Percentiles rank a stretch among this genome's conserved stretches.
Conservation (phyloP, 2,113 vertebrate species). For the Takifugu flavidus region DNA sequence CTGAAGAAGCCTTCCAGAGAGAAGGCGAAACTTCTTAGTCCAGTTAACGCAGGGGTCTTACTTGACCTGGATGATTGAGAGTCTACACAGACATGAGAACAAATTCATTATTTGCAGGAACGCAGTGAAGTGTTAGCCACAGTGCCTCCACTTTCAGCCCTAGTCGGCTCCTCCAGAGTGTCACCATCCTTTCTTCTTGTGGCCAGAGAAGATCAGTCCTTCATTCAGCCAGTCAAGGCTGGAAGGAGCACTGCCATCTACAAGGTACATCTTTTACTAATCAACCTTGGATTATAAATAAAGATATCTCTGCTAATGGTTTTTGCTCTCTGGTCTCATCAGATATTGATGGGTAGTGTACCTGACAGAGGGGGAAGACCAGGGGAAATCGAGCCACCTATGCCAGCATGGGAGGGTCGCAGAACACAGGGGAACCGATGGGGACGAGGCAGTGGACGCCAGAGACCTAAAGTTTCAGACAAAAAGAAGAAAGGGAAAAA, state of each 20-base stretch:
- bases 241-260: constrained; percentile 73
- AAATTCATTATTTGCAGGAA: constrained; percentile 49
- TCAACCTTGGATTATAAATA: neutral
- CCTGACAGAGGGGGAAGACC: constrained; percentile 87
- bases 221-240: constrained; percentile 66
- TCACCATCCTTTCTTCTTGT: constrained; percentile 78
- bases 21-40: too few relatives aligned
- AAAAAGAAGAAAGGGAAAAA: constrained; percentile 66
- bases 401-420: constrained; percentile 78
- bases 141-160: constrained; percentile 46
- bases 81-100: neutral
- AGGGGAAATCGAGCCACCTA: constrained; percentile 83
- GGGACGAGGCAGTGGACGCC: constrained; percentile 45
- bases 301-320: neutral
- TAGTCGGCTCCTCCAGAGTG: constrained; percentile 51
- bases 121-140: constrained; percentile 51
- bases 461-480: constrained; percentile 51
- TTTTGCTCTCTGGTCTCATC: constrained; percentile 16
- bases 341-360: constrained; percentile 82
- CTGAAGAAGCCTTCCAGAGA: too few relatives aligned
- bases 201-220: constrained; percentile 79
- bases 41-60: too few relatives aligned
- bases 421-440: constrained; percentile 56
- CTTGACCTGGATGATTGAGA: too few relatives aligned
- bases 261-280: constrained; percentile 69